Percentiles rank a stretch among this genome's conserved stretches.
These are phyloP conservation scores for Rhincodon typus DNA, from an alignment of 2,797 vertebrate genomes.

Conservation along the genomic window DNA sequence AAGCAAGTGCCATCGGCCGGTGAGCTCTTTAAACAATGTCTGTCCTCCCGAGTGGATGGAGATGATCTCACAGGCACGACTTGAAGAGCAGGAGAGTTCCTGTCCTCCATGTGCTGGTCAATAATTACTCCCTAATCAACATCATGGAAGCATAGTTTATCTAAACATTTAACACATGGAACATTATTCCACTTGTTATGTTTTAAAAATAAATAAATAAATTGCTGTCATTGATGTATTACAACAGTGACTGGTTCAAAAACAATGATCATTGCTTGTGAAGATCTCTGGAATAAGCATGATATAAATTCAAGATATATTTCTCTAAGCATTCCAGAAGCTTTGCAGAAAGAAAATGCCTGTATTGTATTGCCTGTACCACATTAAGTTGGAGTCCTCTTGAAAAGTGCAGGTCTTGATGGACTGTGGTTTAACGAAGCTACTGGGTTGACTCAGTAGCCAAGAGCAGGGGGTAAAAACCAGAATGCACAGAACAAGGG, in stretches of 20 bases:
- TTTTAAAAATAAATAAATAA: neutral
- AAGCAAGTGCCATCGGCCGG: neutral
- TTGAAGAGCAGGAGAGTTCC: neutral
- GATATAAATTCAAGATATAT: neutral
- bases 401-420: neutral
- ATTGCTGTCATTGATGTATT: neutral
- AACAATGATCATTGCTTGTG: neutral
- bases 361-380: neutral
- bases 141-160: neutral
- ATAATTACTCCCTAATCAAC: neutral
- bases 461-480: neutral
- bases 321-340: neutral
- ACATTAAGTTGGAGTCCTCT: neutral
- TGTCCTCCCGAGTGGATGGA: neutral
- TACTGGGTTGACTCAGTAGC: neutral
- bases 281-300: neutral
- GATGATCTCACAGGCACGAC: neutral
- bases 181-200: no score
- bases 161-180: neutral
- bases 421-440: neutral
- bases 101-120: neutral
- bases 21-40: neutral
- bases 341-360: neutral
- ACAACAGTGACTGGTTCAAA: neutral
- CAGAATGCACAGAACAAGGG: neutral